Evolutionary conservation across 1,140 invertebrate species (phyloP).

Genomic region (Eriocheir sinensis): DNA sequence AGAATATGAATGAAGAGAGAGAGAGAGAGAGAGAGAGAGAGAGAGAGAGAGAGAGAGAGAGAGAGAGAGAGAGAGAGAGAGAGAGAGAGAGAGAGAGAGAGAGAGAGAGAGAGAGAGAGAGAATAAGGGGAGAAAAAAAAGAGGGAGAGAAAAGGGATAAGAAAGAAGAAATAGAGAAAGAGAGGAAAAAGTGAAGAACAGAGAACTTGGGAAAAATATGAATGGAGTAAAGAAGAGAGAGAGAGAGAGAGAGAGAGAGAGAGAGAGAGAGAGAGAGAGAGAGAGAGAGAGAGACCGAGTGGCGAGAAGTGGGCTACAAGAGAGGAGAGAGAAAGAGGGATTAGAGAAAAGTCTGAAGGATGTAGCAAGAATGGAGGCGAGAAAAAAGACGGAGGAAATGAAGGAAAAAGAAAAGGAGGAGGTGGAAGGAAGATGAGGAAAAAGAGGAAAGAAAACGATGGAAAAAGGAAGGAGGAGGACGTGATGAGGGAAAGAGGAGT

Average conservation of each 20-base stretch:
- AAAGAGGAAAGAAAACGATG: not conserved
- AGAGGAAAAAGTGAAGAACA: not conserved
- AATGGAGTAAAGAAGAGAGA: not conserved
- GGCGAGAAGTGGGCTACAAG: not conserved
- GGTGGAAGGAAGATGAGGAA: not conserved
- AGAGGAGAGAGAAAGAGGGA: not conserved
- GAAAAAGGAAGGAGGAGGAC: not conserved
- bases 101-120: not conserved
- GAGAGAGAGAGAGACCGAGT: not conserved
- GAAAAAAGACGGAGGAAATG: not conserved
- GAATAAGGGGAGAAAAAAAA: not conserved
- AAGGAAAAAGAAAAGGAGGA: not conserved
- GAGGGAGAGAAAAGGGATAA: not conserved
- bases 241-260: constrained; percentile 1
- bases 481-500: not conserved
- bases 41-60: too few relatives aligned
- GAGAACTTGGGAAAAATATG: not conserved
- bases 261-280: constrained; percentile 40
- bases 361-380: not conserved
- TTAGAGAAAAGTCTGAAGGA: not conserved
- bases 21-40: not conserved
- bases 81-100: not conserved
- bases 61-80: not conserved
- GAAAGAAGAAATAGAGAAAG: not conserved
- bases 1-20: not conserved